Percentiles rank a stretch among this genome's conserved stretches.
phyloP scores from a whole-genome alignment of 2,888 invertebrate genomes.

The Agrotis segetum region DNA sequence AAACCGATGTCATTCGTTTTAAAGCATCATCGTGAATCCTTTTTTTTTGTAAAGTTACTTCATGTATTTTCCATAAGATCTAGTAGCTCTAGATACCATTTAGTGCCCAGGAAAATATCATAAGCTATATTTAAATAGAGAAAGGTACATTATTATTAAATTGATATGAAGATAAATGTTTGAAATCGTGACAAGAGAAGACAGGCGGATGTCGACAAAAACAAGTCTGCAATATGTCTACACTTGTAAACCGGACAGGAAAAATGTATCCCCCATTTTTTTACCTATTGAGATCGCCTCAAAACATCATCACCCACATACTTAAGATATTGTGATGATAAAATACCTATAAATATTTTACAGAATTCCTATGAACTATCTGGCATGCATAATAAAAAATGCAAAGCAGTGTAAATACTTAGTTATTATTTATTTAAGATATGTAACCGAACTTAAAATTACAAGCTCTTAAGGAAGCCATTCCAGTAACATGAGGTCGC shows the following conservation, averaged over 20 bases:
- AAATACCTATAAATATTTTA: slow-evolving; percentile 74
- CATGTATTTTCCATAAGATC: not conserved
- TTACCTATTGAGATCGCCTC: slow-evolving; percentile 29
- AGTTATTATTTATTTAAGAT: slow-evolving; percentile 76
- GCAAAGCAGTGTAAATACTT: slow-evolving; percentile 88
- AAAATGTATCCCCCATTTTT: slow-evolving; percentile 27
- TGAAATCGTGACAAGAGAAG: slow-evolving; percentile 40
- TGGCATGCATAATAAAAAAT: slow-evolving; percentile 90
- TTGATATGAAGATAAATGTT: slow-evolving; percentile 26
- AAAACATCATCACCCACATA: slow-evolving; percentile 43
- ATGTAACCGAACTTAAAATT: slow-evolving; percentile 83
- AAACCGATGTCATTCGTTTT: not conserved
- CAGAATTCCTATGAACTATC: slow-evolving; percentile 86
- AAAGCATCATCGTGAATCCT: not conserved
- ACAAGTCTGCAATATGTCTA: slow-evolving; percentile 33
- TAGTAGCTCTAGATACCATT: slow-evolving; percentile 2
- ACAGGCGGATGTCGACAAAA: slow-evolving; percentile 43
- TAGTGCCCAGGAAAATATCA: slow-evolving; percentile 10
- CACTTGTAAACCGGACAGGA: slow-evolving; percentile 19
- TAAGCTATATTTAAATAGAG: not conserved
- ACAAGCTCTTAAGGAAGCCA: slow-evolving; percentile 89
- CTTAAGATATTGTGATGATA: slow-evolving; percentile 50
- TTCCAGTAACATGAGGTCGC: slow-evolving; percentile 85
- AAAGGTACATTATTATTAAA: slow-evolving; percentile 3
- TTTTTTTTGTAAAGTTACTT: not conserved